Conservation (phyloP, 2,888 invertebrate genomes). For the Protonemura montana region DNA sequence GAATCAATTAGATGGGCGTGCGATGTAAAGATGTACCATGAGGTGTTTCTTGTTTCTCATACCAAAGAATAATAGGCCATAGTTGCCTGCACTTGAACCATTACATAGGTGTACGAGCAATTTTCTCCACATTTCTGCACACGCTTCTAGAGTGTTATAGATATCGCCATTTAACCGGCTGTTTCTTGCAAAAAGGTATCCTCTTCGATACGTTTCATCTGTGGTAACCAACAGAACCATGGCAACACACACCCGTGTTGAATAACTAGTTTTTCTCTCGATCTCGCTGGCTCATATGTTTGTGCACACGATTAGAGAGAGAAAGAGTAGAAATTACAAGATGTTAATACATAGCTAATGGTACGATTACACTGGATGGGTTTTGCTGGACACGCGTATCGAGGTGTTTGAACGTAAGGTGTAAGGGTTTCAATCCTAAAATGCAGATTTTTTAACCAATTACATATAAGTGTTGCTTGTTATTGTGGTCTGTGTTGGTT, state of each 20-base stretch:
- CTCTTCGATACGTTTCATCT: not conserved
- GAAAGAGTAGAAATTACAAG: not conserved
- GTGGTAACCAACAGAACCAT: not conserved
- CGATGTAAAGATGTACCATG: not conserved
- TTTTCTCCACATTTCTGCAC: not conserved
- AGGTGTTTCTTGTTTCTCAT: not conserved
- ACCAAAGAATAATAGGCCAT: not conserved
- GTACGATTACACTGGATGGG: not conserved
- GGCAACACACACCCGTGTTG: not conserved
- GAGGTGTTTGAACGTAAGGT: too few relatives aligned
- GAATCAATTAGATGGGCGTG: constrained; percentile 1
- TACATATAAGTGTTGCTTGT: too few relatives aligned
- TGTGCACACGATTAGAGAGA: not conserved
- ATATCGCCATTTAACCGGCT: not conserved
- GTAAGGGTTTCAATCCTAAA: too few relatives aligned
- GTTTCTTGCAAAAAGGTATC: not conserved
- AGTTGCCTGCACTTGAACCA: not conserved
- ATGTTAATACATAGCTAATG: not conserved
- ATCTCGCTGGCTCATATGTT: not conserved
- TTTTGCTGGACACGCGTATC: not conserved
- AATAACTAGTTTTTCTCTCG: not conserved
- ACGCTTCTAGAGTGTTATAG: too few relatives aligned
- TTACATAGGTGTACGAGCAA: not conserved
- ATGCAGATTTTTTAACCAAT: too few relatives aligned
- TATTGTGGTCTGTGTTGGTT: too few relatives aligned